Percentiles rank a stretch among this genome's conserved stretches.
phyloP scores from a whole-genome alignment of 2,797 vertebrate species.

The Poeciliopsis presidionis region DNA sequence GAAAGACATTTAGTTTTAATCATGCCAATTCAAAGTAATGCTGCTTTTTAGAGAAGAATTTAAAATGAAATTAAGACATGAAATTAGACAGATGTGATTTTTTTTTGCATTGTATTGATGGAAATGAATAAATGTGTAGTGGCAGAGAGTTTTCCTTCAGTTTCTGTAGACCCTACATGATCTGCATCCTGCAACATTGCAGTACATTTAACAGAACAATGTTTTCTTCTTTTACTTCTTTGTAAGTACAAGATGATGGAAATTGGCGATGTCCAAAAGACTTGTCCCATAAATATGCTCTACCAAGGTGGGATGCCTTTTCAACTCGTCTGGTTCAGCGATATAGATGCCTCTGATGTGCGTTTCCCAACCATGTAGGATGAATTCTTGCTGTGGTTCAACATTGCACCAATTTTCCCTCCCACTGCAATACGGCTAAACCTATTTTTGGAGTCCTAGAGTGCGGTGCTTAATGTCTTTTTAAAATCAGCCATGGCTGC shows the following conservation, averaged over 20 bases:
- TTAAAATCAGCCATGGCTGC: neutral
- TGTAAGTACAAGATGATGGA: neutral
- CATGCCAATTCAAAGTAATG: neutral
- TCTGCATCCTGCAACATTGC: neutral
- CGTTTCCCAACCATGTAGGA: neutral
- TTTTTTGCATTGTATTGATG: neutral
- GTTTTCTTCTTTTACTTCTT: neutral
- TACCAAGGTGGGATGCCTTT: neutral
- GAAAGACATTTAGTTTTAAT: neutral
- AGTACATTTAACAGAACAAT: neutral
- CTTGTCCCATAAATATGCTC: neutral
- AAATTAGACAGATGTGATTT: neutral
- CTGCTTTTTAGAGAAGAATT: neutral
- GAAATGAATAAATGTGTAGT: neutral
- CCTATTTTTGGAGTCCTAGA: slow-evolving; percentile 1
- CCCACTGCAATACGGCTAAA: neutral
- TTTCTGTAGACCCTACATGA: neutral
- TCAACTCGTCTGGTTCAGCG: neutral
- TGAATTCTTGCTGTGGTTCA: neutral
- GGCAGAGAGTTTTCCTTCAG: neutral
- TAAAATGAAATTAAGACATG: neutral
- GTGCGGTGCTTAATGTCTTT: neutral
- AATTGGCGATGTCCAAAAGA: neutral
- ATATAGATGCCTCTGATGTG: neutral
- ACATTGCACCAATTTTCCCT: neutral